Evolutionary conservation across 2,888 invertebrate species (phyloP).

Genomic region (Tetanocera ferruginea): DNA sequence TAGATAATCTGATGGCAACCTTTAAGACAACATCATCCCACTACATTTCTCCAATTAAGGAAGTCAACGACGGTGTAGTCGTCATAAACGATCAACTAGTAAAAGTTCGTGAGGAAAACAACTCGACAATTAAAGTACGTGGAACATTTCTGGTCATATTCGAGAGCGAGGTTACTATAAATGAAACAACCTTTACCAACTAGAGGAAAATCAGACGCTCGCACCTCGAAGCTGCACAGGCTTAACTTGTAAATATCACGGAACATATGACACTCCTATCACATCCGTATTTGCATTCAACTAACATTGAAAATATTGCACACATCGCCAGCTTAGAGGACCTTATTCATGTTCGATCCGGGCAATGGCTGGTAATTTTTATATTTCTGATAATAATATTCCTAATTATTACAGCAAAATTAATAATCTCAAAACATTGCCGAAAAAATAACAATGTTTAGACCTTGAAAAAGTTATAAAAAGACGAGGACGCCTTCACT

Average conservation of each 20-base stretch:
- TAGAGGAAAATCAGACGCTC: constrained; percentile 15
- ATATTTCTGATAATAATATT: too few relatives aligned
- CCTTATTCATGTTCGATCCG: too few relatives aligned
- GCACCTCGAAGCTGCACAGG: background rate
- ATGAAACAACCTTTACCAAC: constrained; percentile 21
- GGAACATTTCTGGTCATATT: constrained; percentile 23
- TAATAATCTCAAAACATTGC: too few relatives aligned
- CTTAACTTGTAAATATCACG: background rate
- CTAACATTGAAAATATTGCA: constrained; percentile 19
- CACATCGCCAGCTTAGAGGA: constrained; percentile 18
- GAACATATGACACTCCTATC: constrained; percentile 27
- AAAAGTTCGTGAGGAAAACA: background rate
- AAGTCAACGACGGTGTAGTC: too few relatives aligned
- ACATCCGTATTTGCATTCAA: constrained; percentile 22
- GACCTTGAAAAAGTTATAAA: too few relatives aligned
- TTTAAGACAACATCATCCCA: constrained; percentile 32
- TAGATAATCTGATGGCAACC: constrained; percentile 27
- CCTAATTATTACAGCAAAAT: too few relatives aligned
- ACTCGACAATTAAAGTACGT: constrained; percentile 8
- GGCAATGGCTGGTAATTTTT: too few relatives aligned
- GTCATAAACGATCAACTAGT: constrained; percentile 29
- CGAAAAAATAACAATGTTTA: too few relatives aligned
- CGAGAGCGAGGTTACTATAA: too few relatives aligned
- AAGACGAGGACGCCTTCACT: too few relatives aligned
- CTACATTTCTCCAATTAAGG: constrained; percentile 18